phyloP scores from a whole-genome alignment of 2,113 vertebrate species.

The Microtus montanus region DNA sequence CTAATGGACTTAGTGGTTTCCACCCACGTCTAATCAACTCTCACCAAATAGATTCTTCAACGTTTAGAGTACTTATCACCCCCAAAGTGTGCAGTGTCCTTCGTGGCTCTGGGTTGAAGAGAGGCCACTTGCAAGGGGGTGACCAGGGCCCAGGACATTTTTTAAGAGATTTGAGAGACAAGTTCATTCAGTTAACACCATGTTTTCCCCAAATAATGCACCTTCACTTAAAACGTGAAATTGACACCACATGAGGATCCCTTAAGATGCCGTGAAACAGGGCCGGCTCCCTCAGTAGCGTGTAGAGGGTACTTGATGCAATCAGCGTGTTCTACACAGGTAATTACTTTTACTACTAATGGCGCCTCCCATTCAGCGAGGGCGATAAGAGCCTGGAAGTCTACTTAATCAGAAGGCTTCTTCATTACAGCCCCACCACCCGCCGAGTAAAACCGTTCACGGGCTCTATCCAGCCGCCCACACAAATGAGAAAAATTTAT shows the following conservation, averaged over 20 bases:
- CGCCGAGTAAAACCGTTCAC: slow-evolving; percentile 90
- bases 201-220: slow-evolving; percentile 77
- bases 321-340: slow-evolving; percentile 89
- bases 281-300: slow-evolving; percentile 76
- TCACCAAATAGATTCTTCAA: slow-evolving; percentile 36
- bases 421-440: slow-evolving; percentile 90
- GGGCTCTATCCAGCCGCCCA: slow-evolving; percentile 84
- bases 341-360: slow-evolving; percentile 97
- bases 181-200: not conserved
- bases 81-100: not conserved
- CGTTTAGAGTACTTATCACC: not conserved
- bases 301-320: slow-evolving; percentile 89
- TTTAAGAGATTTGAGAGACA: slow-evolving; percentile 64
- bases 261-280: slow-evolving; percentile 78
- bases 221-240: slow-evolving; percentile 82
- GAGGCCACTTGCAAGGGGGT: slow-evolving; percentile 46
- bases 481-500: slow-evolving; percentile 89
- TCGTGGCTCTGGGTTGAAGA: slow-evolving; percentile 14
- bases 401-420: slow-evolving; percentile 93
- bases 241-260: slow-evolving; percentile 81
- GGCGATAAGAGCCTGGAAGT: slow-evolving; percentile 88
- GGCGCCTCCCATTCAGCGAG: slow-evolving; percentile 91
- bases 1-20: slow-evolving; percentile 41
- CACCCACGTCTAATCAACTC: not conserved
- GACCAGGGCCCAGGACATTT: slow-evolving; percentile 60